Evolutionary conservation across 1,140 invertebrate species (phyloP).

Genomic region (Drosophila ambigua): DNA sequence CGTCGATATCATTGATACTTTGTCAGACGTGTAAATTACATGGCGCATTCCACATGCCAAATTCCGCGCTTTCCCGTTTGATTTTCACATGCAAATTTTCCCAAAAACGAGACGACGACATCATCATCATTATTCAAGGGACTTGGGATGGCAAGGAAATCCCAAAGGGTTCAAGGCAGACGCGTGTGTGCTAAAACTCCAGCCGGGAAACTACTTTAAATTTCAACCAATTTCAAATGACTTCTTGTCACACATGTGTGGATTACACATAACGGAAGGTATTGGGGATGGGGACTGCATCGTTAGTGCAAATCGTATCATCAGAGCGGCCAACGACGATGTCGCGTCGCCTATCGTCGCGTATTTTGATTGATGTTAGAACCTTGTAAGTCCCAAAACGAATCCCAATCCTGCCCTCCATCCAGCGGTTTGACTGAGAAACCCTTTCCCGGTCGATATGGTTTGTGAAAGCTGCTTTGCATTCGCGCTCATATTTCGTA

Average conservation of each 20-base stretch:
- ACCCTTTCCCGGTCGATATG: conserved; percentile 9
- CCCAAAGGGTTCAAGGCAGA: conserved; percentile 64
- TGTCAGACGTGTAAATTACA: conserved; percentile 82
- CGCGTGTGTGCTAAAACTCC: conserved; percentile 42
- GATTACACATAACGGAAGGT: conserved; percentile 16
- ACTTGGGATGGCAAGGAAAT: conserved; percentile 50
- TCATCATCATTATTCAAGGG: conserved; percentile 81
- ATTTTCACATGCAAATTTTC: conserved; percentile 75
- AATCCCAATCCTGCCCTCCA: conserved; percentile 38
- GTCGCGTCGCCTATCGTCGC: conserved; percentile 26
- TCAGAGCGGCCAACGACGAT: conserved; percentile 23
- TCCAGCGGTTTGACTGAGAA: conserved; percentile 55
- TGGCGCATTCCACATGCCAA: conserved; percentile 75
- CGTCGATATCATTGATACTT: conserved; percentile 80
- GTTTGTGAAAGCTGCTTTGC: conserved; percentile 42
- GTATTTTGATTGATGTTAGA: conserved; percentile 77
- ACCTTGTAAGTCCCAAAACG: conserved; percentile 66
- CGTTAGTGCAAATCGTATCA: conserved; percentile 79
- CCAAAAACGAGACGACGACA: conserved; percentile 46
- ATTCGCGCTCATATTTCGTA: conserved; percentile 68
- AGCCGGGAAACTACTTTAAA: conserved; percentile 73
- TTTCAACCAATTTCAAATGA: conserved; percentile 79
- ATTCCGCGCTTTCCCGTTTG: conserved; percentile 56
- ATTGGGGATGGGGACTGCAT: conserved; percentile 46
- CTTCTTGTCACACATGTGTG: conserved; percentile 69